phyloP scores from a whole-genome alignment of 1,140 invertebrate species.

The Drepana arcuata region DNA sequence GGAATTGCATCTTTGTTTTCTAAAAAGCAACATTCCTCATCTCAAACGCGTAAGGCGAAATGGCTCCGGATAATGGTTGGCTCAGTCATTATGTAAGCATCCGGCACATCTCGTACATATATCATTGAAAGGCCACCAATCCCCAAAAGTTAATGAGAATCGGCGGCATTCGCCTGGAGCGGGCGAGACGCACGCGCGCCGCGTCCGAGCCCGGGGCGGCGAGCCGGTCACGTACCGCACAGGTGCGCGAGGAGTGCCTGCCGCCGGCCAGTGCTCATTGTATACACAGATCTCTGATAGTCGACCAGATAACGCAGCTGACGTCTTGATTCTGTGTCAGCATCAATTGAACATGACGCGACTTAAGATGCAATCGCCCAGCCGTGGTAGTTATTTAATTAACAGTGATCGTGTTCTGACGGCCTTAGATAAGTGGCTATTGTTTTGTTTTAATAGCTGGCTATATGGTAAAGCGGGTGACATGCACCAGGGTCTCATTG shows the following conservation, averaged over 20 bases:
- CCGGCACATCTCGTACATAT: slow-evolving; percentile 50
- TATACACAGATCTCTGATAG: slow-evolving; percentile 14
- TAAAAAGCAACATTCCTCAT: background rate
- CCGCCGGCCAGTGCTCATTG: slow-evolving; percentile 8
- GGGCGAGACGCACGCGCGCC: slow-evolving; percentile 27
- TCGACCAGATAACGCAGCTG: slow-evolving; percentile 18
- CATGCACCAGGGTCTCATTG: too few relatives aligned
- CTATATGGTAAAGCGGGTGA: too few relatives aligned
- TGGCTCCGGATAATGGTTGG: too few relatives aligned
- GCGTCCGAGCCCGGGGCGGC: slow-evolving; percentile 24
- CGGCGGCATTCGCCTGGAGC: slow-evolving; percentile 47
- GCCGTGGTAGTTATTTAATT: slow-evolving; percentile 22
- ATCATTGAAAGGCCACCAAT: slow-evolving; percentile 53
- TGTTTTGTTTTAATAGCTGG: too few relatives aligned
- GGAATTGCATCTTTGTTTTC: slow-evolving; percentile 7
- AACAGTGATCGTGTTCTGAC: slow-evolving; percentile 9
- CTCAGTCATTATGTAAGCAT: slow-evolving; percentile 51
- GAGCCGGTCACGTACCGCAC: slow-evolving; percentile 22
- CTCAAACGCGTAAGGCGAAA: too few relatives aligned
- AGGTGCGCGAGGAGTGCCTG: slow-evolving; percentile 24
- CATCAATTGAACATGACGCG: slow-evolving; percentile 16
- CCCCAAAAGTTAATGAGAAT: slow-evolving; percentile 59
- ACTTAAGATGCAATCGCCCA: slow-evolving; percentile 14
- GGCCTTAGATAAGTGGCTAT: background rate
- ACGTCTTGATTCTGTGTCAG: slow-evolving; percentile 26